phyloP scores from a whole-genome alignment of 2,888 invertebrate species.

The Habrosyne pyritoides region DNA sequence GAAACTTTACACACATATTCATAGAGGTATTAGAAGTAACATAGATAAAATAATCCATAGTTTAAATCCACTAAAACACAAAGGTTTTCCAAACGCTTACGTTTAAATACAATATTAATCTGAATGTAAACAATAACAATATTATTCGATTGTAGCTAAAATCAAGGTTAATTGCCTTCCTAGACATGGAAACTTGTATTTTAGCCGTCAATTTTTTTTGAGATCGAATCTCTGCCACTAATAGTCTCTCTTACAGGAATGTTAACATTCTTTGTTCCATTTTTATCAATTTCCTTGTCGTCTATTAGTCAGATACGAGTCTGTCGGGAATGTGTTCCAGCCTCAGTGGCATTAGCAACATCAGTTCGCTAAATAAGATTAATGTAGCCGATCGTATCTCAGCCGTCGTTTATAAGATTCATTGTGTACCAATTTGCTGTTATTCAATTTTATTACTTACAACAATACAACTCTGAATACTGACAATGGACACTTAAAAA shows the following conservation, averaged over 20 bases:
- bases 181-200: background rate
- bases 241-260: background rate
- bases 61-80: too few species aligned
- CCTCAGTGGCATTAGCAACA: background rate
- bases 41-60: too few species aligned
- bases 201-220: background rate
- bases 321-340: background rate
- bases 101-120: background rate
- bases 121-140: background rate
- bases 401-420: background rate
- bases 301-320: background rate
- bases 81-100: background rate
- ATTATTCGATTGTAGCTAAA: background rate
- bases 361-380: conserved; percentile 4
- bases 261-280: background rate
- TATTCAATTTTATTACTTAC: background rate
- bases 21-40: too few species aligned
- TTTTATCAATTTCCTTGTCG: conserved; percentile 3
- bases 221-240: background rate
- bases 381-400: conserved; percentile 1
- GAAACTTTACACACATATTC: too few species aligned
- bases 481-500: background rate
- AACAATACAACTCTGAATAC: background rate
- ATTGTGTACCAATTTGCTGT: conserved; percentile 7
- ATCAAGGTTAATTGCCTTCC: background rate